These are phyloP conservation scores for Pseudopleuronectes americanus DNA, from an alignment of 2,797 vertebrate genomes.

Conservation along the genomic window DNA sequence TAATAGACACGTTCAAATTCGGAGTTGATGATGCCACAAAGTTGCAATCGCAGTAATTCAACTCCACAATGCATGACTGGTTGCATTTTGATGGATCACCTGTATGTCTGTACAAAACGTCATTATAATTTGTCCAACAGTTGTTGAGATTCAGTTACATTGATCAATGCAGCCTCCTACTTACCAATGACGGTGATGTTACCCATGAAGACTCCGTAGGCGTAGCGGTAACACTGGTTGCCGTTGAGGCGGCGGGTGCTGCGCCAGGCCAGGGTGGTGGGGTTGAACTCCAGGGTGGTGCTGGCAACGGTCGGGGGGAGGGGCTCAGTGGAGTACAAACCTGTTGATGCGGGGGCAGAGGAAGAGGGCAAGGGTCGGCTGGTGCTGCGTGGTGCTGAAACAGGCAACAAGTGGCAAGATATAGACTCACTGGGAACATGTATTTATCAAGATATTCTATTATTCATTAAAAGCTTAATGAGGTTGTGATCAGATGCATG, in stretches of 20 bases:
- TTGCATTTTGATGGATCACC: too few species aligned
- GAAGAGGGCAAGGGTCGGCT: conserved; percentile 28
- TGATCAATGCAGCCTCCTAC: conserved; percentile 4
- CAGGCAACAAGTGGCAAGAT: neutral
- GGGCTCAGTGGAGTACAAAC: conserved; percentile 63
- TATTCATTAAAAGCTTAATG: too few species aligned
- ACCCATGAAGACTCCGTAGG: conserved; percentile 84
- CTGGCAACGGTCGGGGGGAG: conserved; percentile 45
- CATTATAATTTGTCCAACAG: too few species aligned
- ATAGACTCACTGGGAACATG: neutral
- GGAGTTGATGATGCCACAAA: too few species aligned
- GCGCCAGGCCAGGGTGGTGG: conserved; percentile 43
- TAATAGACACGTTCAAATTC: too few species aligned
- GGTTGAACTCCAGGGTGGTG: conserved; percentile 27
- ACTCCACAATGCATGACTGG: too few species aligned
- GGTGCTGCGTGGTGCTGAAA: conserved; percentile 53
- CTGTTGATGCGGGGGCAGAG: conserved; percentile 24
- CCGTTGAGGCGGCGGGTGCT: conserved; percentile 27
- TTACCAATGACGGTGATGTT: conserved; percentile 88
- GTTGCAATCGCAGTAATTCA: too few species aligned
- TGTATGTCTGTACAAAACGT: too few species aligned
- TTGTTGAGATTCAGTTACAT: neutral
- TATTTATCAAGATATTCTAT: too few species aligned
- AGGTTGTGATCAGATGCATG: too few species aligned
- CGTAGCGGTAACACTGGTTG: conserved; percentile 84